Base-by-base conservation (phyloP, 2,113 vertebrate genomes). In the Balaenoptera acutorostrata region DNA sequence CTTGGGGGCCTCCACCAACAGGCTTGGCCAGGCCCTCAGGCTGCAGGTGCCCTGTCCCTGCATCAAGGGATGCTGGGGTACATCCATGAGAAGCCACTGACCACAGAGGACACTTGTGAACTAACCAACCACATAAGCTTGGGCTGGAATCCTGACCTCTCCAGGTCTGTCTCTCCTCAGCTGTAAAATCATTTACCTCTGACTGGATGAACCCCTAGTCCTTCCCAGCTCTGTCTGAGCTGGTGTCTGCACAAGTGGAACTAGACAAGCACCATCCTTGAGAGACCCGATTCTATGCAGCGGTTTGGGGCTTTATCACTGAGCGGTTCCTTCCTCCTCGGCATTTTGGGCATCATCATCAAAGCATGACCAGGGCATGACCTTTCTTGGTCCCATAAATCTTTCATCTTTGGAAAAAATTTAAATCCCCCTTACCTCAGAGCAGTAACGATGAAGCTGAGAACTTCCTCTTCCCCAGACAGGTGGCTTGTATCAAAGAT, bases 401-500 rank as follows among this genome's bases (percentile, higher is more conserved):
- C 33, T 69, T 69, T 84, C 21, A 46, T 75, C 55, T 85, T 63
- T 14, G 12, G 36, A 66, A 64, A 77, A 15, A 9, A 29, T 27
- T 71, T 46, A 83, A 52, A 25, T 20, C 27, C 23, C 21, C 41
- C 97, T 98, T 98, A 99, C 99, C 99, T 99, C 98, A 99, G 99
- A 59, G 99, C 99, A 88, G 99, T 99, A 95, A 99, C 97, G 21
- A 99, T 98, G 98, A 99, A 99, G 82, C 99, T 98, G 85, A 99
- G 98, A 0, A 97, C 98, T 59, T 99, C 99, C 55, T 99, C 99
- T 96, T 99, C 99, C 15, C 99, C 99, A 21, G 99, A 99, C 85
- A 99, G 98, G 96, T 98, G 99, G 97, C 99, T 99, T 0, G 99
- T 99, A 97, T 99, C 99, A 98, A 99, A 99, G 98, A 99, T 99